Evolutionary conservation across 1,140 invertebrate species (phyloP).

Genomic region (Parapsyche elsis): DNA sequence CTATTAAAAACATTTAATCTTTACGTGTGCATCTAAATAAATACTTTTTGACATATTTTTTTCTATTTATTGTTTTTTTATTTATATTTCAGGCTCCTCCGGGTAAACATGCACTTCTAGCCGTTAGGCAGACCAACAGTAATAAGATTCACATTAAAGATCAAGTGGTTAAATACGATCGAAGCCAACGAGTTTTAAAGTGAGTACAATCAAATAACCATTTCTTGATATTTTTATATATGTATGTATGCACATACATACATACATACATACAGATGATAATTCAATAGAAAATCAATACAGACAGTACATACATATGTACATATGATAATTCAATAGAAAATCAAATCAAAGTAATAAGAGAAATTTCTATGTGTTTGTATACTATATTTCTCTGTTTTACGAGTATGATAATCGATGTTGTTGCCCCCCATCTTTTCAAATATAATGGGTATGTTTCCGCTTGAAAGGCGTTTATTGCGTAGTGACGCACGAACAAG

Average conservation of each 20-base stretch:
- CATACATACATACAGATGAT: not conserved
- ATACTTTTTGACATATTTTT: too few species aligned
- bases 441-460: too few species aligned
- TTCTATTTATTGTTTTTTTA: not conserved
- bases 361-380: too few species aligned
- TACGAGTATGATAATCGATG: too few species aligned
- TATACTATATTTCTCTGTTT: too few species aligned
- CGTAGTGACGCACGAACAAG: too few species aligned
- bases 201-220: conserved; percentile 62
- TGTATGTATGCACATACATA: not conserved
- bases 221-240: not conserved
- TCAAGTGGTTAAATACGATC: conserved; percentile 80
- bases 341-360: not conserved
- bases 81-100: conserved; percentile 68
- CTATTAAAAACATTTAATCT: conserved; percentile 23
- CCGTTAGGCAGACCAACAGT: conserved; percentile 78
- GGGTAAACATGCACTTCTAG: conserved; percentile 78
- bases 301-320: too few species aligned
- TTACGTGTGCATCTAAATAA: conserved; percentile 2
- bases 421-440: too few species aligned
- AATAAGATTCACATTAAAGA: conserved; percentile 85
- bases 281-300: too few species aligned
- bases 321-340: too few species aligned
- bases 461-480: too few species aligned
- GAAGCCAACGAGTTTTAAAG: conserved; percentile 79